These are phyloP conservation scores for Zapus hudsonius DNA, from an alignment of 2,113 vertebrate genomes.

Conservation along the genomic window DNA sequence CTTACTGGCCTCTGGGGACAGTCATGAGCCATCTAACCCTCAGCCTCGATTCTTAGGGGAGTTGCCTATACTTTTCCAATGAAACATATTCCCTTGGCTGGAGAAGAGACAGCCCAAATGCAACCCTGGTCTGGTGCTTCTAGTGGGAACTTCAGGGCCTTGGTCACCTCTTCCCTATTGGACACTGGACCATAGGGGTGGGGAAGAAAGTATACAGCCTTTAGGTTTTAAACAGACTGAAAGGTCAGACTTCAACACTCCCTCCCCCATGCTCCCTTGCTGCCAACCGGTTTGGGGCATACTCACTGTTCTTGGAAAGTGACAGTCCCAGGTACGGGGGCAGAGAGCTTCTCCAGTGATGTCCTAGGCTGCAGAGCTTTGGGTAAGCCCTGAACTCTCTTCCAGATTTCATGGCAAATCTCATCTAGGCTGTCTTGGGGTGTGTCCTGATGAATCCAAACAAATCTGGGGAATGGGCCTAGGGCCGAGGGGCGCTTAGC, in stretches of 20 bases:
- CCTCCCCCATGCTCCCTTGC: not conserved
- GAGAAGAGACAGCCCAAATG: not conserved
- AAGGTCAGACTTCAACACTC: not conserved
- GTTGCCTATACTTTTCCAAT: not conserved
- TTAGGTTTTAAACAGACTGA: not conserved
- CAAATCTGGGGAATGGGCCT: slow-evolving; percentile 87
- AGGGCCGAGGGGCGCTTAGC: slow-evolving; percentile 76
- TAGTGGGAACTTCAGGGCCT: not conserved
- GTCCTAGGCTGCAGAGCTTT: slow-evolving; percentile 69
- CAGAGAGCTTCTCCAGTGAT: slow-evolving; percentile 31
- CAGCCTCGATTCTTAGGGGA: not conserved
- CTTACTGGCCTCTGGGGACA: not conserved
- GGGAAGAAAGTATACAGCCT: not conserved
- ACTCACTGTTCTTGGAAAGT: slow-evolving; percentile 78
- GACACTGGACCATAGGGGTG: not conserved
- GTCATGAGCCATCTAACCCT: not conserved
- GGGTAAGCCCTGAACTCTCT: slow-evolving; percentile 75
- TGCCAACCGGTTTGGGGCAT: accelerated
- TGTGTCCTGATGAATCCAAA: slow-evolving; percentile 88
- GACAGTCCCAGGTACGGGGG: not conserved
- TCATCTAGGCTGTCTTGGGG: slow-evolving; percentile 87
- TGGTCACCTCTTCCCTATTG: not conserved
- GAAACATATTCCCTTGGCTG: not conserved
- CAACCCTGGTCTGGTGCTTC: not conserved
- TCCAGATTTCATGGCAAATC: slow-evolving; percentile 89